Evolutionary conservation across 2,113 vertebrate genomes (phyloP), one percentile per base, ranked within the genome.

Genomic region (Syrmaticus mikado): DNA sequence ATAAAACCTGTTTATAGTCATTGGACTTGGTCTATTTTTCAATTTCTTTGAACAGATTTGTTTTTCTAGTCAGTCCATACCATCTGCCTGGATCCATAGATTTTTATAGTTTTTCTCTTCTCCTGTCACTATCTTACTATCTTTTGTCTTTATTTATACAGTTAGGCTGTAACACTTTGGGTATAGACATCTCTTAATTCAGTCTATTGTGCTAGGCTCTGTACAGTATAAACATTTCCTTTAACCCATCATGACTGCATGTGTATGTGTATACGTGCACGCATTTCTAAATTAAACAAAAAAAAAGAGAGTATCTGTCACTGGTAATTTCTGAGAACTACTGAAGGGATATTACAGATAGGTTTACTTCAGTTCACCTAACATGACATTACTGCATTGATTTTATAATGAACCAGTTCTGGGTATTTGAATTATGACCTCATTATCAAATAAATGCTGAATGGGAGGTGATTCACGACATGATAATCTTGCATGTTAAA

Each of bases 361-460:
- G 53, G 85, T 94, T 75, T 18, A 70, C 87, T 93, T 76, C 50
- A 89, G 46, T 38, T 92, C 55, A 89, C 46, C 36, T 92, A 86
- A 83, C 61, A 92, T 91, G 60, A 58, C 85, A 75, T 68, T 85
- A 55, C 43, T 89, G 62, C 65, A 86, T 40, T 67, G 45, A 75
- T 85, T 94, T 94, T 82, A 79, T 81, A 91, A 93, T 48, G 67
- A 85, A 88, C 57, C 87, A 95, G 87, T 94, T 77, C 52, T 45
- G 24, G 25, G 27, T 62, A 32, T 79, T 86, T 85, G 45, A 91
- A 55, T 65, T 87, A 81, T 71, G 58, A 57, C 46, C 95, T 87
- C 64, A 95, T 89, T 97, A 96, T 81, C 40, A 91, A 95, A 94
- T 66, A 95, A 96, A 95, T 89, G 43, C 34, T 52, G 46, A 67